Evolutionary conservation across 2,113 vertebrate genomes (phyloP), one percentile per base, ranked within the genome.

Genomic region (Xenopus laevis): DNA sequence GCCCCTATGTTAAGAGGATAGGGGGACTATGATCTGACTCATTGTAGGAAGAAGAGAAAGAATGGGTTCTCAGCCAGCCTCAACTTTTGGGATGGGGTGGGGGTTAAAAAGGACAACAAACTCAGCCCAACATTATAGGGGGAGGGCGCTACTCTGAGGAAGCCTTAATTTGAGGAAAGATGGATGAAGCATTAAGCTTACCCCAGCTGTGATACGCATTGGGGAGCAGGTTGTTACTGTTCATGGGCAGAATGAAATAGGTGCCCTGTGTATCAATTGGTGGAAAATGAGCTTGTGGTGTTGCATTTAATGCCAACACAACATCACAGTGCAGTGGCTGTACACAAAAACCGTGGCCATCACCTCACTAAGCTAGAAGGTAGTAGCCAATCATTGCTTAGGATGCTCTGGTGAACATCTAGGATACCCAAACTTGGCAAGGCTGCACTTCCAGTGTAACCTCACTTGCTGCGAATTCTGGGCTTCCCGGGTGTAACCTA

Each of bases 31-130:
- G 57, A 68, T 44, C 72, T 63, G 66, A 20, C 45, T 77, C 71
- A 40, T 75, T 72, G 78, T 78, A 74, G 63, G 40, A 61, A 61
- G 44, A 46, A 62, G 71, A 68, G 30, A 71, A 75, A 45, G 11
- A 12, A 20, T 45, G 65, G 65, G 18, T 50, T 23, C 20, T 67
- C 20, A 18, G 46, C 45, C 45, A 50, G 46, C 65, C 46, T 67
- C 45, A 52, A 55, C 53, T 47, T 40, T 45, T 60, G 46, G 15
- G 9, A 27, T 50, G 73, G 73, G 72, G 13, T 45, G 57, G 64
- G 55, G 64, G n/a, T 15, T 23, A 8, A 10, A 55, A 17, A 63
- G 71, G 47, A 50, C 47, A 50, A 55, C 52, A 65, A 59, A 59
- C 47, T 1, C 59, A 18, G n/a, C 63, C 50, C 63, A n/a, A 17